Percentiles rank a stretch among this genome's conserved stretches.
phyloP scores from a whole-genome alignment of 2,888 invertebrate species.

The Byasa hedistus region DNA sequence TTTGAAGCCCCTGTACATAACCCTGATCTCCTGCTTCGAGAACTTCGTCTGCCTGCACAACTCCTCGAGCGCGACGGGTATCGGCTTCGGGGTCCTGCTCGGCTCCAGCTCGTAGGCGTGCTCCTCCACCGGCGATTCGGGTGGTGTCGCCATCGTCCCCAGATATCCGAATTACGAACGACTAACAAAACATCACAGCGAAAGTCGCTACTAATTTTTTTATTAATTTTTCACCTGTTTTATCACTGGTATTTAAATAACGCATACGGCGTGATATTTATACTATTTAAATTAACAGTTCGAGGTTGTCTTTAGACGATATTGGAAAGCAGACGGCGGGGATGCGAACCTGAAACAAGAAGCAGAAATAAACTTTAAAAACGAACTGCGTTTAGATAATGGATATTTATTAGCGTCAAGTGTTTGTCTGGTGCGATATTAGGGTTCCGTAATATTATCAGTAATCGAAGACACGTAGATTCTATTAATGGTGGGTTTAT shows the following conservation, averaged over 20 bases:
- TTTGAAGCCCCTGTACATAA: constrained; percentile 98
- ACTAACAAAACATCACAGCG: constrained; percentile 20
- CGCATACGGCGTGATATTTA: constrained; percentile 15
- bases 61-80: constrained; percentile 93
- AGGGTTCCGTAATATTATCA: too few species aligned
- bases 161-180: constrained; percentile 7
- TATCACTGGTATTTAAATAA: constrained; percentile 23
- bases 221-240: constrained; percentile 29
- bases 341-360: constrained; percentile 52
- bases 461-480: too few species aligned
- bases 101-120: constrained; percentile 92
- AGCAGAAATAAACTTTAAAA: constrained; percentile 19
- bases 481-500: too few species aligned
- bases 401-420: neutral
- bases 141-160: constrained; percentile 88
- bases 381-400: constrained; percentile 5
- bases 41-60: constrained; percentile 96
- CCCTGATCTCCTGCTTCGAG: constrained; percentile 95
- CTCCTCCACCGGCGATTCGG: constrained; percentile 92
- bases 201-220: constrained; percentile 9
- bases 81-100: constrained; percentile 87
- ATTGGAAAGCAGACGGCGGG: constrained; percentile 51
- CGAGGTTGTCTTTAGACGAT: neutral
- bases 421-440: too few species aligned
- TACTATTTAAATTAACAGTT: constrained; percentile 28